These are phyloP conservation scores for Halichoeres trimaculatus DNA, from an alignment of 2,113 vertebrate genomes.

Conservation along the genomic window DNA sequence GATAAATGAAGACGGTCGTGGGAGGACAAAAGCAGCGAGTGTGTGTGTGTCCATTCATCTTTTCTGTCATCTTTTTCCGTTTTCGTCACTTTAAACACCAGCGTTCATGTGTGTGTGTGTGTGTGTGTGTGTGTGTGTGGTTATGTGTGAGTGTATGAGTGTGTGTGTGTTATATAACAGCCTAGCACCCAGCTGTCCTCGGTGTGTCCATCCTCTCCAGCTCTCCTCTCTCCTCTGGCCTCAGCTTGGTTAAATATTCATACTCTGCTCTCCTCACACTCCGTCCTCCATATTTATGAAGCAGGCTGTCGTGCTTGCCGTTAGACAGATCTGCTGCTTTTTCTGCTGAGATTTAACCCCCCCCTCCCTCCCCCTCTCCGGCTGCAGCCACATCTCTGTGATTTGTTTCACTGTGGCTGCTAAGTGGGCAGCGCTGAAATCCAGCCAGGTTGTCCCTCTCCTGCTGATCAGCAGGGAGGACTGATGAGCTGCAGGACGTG, in stretches of 20 bases:
- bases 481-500: too few relatives aligned
- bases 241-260: slow-evolving; percentile 74
- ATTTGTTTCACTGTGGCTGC: slow-evolving; percentile 49
- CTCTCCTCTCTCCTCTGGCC: slow-evolving; percentile 61
- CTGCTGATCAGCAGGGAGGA: too few relatives aligned
- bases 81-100: slow-evolving; percentile 21
- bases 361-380: too few relatives aligned
- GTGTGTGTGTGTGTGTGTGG: slow-evolving; percentile 26
- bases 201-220: slow-evolving; percentile 48
- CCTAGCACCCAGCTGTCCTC: slow-evolving; percentile 53
- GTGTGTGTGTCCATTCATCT: slow-evolving; percentile 1
- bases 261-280: slow-evolving; percentile 54
- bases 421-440: slow-evolving; percentile 33
- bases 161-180: slow-evolving; percentile 66
- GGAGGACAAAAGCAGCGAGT: slow-evolving; percentile 49
- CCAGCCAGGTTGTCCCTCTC: neutral
- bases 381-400: slow-evolving; percentile 29
- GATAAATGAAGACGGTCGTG: slow-evolving; percentile 61
- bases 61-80: slow-evolving; percentile 6
- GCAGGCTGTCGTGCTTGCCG: slow-evolving; percentile 49
- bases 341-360: slow-evolving; percentile 41
- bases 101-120: slow-evolving; percentile 14
- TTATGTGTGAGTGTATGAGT: slow-evolving; percentile 30
- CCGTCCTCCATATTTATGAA: slow-evolving; percentile 74
- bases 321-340: slow-evolving; percentile 41